A percentile compares a stretch with the other conserved stretches of the same genome.
phyloP scores from a whole-genome alignment of 2,113 vertebrate genomes.

The Ceyx margarethae region DNA sequence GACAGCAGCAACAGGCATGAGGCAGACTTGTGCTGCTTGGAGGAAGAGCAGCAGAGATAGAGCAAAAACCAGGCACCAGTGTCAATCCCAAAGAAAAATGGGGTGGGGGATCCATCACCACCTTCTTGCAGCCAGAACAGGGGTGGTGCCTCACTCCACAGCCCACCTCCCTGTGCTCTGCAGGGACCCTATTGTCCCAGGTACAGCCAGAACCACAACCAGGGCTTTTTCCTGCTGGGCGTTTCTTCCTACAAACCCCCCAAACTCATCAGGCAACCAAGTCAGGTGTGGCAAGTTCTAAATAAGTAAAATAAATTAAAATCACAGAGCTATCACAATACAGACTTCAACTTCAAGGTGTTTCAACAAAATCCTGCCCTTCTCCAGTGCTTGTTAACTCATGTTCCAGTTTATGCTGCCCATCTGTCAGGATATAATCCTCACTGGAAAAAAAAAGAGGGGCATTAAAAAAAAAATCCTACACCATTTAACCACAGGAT shows the following conservation, averaged over 20 bases:
- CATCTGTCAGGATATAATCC: not conserved
- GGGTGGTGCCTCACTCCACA: not conserved
- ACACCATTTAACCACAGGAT: not conserved
- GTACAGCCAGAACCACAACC: not conserved
- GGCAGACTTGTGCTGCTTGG: not conserved
- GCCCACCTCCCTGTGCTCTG: accelerated
- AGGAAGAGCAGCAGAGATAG: not conserved
- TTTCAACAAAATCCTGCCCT: not conserved
- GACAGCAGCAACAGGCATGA: not conserved
- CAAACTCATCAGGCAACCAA: not conserved
- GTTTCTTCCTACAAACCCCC: not conserved
- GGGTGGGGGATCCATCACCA: not conserved
- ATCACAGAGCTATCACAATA: not conserved
- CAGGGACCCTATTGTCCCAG: not conserved
- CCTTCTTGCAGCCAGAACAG: not conserved
- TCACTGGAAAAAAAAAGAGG: not conserved
- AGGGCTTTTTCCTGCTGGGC: not conserved
- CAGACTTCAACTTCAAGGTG: not conserved
- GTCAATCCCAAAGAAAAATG: not conserved
- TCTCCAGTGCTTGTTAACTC: not conserved
- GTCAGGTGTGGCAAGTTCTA: not conserved
- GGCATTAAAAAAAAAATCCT: not conserved
- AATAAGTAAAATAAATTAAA: not conserved
- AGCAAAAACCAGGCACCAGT: not conserved
- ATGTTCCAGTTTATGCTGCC: not conserved